Evolutionary conservation across 2,113 vertebrate species (phyloP).

Genomic region (Chinchilla lanigera): DNA sequence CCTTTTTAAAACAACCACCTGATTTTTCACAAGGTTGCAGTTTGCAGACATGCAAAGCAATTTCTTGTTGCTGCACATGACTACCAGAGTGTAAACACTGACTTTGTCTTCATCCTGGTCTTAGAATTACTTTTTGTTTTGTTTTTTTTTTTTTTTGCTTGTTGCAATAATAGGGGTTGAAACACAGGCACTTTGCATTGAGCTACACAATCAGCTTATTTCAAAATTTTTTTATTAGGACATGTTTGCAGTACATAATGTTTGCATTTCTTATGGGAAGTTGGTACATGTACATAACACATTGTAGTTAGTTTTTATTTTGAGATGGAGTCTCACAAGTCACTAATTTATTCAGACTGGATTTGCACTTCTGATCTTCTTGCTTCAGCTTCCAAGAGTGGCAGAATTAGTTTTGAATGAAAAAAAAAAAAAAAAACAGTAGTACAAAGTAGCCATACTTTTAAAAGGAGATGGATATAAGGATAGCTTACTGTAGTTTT

Average conservation of each 20-base stretch:
- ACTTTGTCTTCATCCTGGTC: constrained; percentile 49
- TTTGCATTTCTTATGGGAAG: neutral
- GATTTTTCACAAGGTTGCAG: constrained; percentile 45
- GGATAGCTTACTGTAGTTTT: neutral
- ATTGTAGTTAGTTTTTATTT: neutral
- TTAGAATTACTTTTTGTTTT: neutral
- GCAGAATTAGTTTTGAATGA: constrained; percentile 52
- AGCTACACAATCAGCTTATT: neutral
- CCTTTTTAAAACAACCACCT: constrained; percentile 44
- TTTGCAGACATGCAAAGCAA: constrained; percentile 42
- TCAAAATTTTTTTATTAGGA: neutral
- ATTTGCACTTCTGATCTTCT: neutral
- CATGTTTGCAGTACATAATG: neutral
- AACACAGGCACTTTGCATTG: neutral
- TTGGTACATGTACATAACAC: neutral
- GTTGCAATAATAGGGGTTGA: neutral
- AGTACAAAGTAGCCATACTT: constrained; percentile 23
- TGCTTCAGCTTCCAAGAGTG: neutral
- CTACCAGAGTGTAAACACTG: constrained; percentile 32
- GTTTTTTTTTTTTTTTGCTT: neutral
- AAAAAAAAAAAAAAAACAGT: neutral
- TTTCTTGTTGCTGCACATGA: constrained; percentile 54
- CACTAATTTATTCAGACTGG: neutral
- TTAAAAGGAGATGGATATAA: neutral
- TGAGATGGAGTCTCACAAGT: neutral